Evolutionary conservation across 2,888 invertebrate genomes (phyloP).

Genomic region (Trichogramma dendrolimi): DNA sequence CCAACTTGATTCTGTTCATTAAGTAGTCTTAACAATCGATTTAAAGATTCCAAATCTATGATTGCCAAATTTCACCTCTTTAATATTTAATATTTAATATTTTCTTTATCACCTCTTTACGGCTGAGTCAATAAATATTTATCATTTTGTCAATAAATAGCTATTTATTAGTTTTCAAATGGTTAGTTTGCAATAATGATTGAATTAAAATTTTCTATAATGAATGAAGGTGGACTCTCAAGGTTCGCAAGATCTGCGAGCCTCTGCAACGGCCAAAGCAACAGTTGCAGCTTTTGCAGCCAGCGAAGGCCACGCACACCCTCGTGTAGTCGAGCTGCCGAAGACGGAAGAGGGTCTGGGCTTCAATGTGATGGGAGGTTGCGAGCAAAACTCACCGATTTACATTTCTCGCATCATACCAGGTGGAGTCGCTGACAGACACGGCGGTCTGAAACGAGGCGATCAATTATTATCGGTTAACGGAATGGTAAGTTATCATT

Average conservation of each 20-base stretch:
- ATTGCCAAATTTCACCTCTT: too few species aligned
- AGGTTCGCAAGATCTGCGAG: slow-evolving; percentile 89
- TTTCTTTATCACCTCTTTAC: too few species aligned
- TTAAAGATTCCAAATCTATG: too few species aligned
- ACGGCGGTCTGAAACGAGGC: slow-evolving; percentile 94
- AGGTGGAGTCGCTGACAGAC: slow-evolving; percentile 96
- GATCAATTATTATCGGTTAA: slow-evolving; percentile 97
- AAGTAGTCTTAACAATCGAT: too few species aligned
- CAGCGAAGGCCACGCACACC: slow-evolving; percentile 98
- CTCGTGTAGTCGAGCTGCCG: slow-evolving; percentile 94
- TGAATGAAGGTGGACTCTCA: slow-evolving; percentile 41
- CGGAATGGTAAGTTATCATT: slow-evolving; percentile 72
- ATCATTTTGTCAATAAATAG: too few species aligned
- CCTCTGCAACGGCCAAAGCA: slow-evolving; percentile 97
- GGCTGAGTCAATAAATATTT: too few species aligned
- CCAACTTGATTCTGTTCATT: too few species aligned
- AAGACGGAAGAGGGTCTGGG: slow-evolving; percentile 99
- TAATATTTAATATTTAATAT: too few species aligned
- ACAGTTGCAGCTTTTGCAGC: slow-evolving; percentile 89
- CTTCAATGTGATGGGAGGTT: slow-evolving; percentile 99
- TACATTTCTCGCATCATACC: slow-evolving; percentile 99
- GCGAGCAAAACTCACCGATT: slow-evolving; percentile 98
- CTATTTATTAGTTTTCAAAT: too few species aligned
- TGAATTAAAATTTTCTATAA: too few species aligned
- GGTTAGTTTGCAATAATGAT: too few species aligned